Evolutionary conservation across 2,113 vertebrate genomes (phyloP).

Genomic region (Strix uralensis): DNA sequence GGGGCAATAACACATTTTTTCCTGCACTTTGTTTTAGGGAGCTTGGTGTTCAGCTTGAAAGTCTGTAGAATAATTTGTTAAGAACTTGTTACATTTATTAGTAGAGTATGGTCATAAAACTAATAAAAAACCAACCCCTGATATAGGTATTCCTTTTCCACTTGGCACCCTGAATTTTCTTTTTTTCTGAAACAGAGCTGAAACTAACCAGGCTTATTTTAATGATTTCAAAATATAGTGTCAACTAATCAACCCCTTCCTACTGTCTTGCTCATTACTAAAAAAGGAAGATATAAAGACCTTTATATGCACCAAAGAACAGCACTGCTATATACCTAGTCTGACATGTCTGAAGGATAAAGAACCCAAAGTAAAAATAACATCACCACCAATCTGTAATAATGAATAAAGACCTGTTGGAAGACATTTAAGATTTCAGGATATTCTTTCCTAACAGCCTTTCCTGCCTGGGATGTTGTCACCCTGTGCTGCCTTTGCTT

Average conservation of each 20-base stretch:
- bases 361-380: neutral
- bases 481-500: neutral
- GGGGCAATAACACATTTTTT: neutral
- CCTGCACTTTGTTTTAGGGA: neutral
- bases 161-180: neutral
- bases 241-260: neutral
- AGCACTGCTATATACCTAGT: neutral
- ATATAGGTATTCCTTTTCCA: neutral
- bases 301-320: neutral
- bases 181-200: neutral
- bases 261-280: neutral
- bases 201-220: neutral
- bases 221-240: neutral
- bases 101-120: neutral
- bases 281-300: neutral
- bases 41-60: neutral
- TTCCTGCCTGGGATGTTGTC: neutral
- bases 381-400: neutral
- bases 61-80: neutral
- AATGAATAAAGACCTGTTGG: neutral
- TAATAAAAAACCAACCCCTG: accelerated
- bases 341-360: neutral
- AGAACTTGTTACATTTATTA: neutral
- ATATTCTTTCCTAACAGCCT: neutral
- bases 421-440: neutral